These are phyloP conservation scores for Caranx melampygus DNA, from an alignment of 2,113 vertebrate species.

Conservation along the genomic window DNA sequence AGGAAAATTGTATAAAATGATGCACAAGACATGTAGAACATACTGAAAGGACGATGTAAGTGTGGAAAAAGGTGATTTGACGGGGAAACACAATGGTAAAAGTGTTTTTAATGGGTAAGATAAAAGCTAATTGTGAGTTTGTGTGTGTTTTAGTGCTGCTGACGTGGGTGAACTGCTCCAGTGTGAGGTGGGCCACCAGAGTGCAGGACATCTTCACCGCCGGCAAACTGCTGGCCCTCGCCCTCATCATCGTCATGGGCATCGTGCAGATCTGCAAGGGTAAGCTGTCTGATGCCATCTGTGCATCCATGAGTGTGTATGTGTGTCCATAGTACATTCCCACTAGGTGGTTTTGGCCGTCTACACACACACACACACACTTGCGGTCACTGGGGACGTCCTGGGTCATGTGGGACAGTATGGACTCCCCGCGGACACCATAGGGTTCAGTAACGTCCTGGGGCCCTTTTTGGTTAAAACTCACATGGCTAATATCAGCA, in stretches of 20 bases:
- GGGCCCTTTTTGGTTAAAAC: slow-evolving; percentile 52
- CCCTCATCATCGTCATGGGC: slow-evolving; percentile 93
- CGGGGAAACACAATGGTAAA: background rate
- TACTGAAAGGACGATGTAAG: too few species aligned
- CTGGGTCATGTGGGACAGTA: background rate
- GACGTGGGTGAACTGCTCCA: slow-evolving; percentile 93
- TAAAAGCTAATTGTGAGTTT: slow-evolving; percentile 3
- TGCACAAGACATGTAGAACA: too few species aligned
- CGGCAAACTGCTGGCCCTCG: slow-evolving; percentile 92
- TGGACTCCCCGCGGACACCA: background rate
- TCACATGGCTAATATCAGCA: slow-evolving; percentile 62
- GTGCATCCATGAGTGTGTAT: background rate
- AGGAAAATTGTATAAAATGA: too few species aligned
- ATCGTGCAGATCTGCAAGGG: slow-evolving; percentile 95
- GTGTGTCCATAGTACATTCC: background rate
- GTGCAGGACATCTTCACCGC: slow-evolving; percentile 95
- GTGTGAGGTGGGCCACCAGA: slow-evolving; percentile 92
- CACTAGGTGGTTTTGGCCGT: background rate
- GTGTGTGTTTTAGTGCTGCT: slow-evolving; percentile 79
- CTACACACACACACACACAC: background rate
- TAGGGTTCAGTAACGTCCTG: slow-evolving; percentile 51
- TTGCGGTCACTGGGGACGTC: slow-evolving; percentile 39
- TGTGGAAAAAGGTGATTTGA: background rate
- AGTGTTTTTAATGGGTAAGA: background rate
- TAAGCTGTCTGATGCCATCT: slow-evolving; percentile 60